A percentile compares a stretch with the other conserved stretches of the same genome.
Conservation (phyloP, 2,888 invertebrate species). For the Nomada goodeniana region DNA sequence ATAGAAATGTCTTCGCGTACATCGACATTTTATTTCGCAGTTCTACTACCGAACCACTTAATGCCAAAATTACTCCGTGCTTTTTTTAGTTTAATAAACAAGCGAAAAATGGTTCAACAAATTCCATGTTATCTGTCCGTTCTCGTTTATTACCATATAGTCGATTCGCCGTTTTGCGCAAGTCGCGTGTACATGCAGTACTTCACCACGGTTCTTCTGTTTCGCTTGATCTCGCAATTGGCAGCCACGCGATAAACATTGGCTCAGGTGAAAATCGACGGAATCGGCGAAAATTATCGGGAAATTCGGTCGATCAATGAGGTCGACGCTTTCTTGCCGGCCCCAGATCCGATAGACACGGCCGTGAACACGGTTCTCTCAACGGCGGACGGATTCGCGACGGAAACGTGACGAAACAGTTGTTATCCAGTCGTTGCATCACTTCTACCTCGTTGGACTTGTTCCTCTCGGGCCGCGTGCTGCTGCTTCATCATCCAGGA, state of each 20-base stretch:
- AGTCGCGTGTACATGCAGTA: not conserved
- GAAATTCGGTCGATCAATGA: slow-evolving; percentile 8
- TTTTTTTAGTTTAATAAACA: no score
- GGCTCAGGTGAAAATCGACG: no score
- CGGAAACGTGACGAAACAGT: slow-evolving; percentile 67
- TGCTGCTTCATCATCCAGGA: slow-evolving; percentile 41
- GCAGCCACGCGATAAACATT: no score
- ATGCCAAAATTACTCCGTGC: no score
- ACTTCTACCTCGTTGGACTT: slow-evolving; percentile 62
- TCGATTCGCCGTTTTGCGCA: not conserved
- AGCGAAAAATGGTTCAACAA: no score
- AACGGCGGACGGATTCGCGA: slow-evolving; percentile 44
- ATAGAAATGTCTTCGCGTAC: no score
- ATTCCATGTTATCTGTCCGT: not conserved
- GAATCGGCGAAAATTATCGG: slow-evolving; percentile 3
- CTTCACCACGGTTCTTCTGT: not conserved
- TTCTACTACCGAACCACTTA: no score
- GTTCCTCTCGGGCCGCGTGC: slow-evolving; percentile 46
- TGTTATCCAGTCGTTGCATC: slow-evolving; percentile 65
- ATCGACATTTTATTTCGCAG: no score
- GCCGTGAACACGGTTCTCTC: slow-evolving; percentile 58
- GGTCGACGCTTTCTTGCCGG: slow-evolving; percentile 55
- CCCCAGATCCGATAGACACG: slow-evolving; percentile 56
- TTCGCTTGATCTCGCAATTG: not conserved
- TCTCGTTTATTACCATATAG: no score